phyloP scores from a whole-genome alignment of 2,888 invertebrate species.

The Cantharis rufa region DNA sequence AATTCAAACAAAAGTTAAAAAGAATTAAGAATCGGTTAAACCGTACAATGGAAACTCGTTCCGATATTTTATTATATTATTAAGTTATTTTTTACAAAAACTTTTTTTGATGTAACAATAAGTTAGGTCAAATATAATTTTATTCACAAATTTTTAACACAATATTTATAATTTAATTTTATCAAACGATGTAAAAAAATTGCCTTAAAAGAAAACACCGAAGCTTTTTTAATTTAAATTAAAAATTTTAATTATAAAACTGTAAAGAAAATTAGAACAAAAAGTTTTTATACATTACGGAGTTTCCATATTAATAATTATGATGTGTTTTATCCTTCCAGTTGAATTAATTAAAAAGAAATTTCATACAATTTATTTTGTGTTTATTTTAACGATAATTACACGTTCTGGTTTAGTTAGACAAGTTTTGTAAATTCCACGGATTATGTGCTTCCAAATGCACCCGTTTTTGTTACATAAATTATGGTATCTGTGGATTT shows the following conservation, averaged over 20 bases:
- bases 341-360: constrained; percentile 21
- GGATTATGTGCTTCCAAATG: constrained; percentile 32
- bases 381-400: constrained; percentile 46
- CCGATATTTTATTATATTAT: neutral
- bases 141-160: neutral
- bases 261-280: neutral
- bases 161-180: neutral
- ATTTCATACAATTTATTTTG: constrained; percentile 37
- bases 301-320: neutral
- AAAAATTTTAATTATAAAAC: neutral
- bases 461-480: constrained; percentile 34
- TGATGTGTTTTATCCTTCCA: neutral
- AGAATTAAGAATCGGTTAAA: neutral
- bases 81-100: neutral
- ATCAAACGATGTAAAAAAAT: neutral
- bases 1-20: neutral
- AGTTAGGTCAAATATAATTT: neutral
- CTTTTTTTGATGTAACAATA: neutral
- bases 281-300: neutral
- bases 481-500: constrained; percentile 22
- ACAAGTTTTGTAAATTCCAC: constrained; percentile 36
- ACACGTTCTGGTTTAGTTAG: constrained; percentile 35
- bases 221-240: neutral
- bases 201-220: neutral
- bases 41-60: neutral